Evolutionary conservation across 2,888 invertebrate species (phyloP), one percentile per base, ranked within the genome.

Genomic region (Drosophila robusta): DNA sequence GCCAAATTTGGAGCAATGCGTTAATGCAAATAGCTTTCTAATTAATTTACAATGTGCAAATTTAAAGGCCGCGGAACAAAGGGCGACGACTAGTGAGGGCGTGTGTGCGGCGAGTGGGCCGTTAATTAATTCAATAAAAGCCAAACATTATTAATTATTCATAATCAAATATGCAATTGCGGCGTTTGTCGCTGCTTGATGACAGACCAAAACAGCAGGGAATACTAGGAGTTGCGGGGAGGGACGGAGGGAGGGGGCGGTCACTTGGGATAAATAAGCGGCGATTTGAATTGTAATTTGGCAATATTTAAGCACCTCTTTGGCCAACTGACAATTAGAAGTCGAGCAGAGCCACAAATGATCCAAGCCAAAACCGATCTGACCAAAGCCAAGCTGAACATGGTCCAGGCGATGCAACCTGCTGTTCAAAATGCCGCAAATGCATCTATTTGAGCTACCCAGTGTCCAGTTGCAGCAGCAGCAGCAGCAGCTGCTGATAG

Each of bases 121-220:
- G 66, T 66, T 86, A 86, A 86, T 86, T 87, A 88, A 86, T 86
- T 86, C 89, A 86, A 84, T 87, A 81, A 79, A 75, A 71, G 81
- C 84, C 85, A 87, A 88, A 80, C 85, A 88, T 74, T 81, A 88
- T 86, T 81, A 86, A 86, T 88, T 86, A 86, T 86, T 87, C 87
- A 86, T 84, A 86, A 87, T 86, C 79, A 81, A 88, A 87, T 81
- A 78, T 77, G 75, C 85, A 87, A 89, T 84, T 86, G 86, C 70
- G 75, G 71, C 70, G 69, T 50, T 78, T 73, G 75, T 66, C 63
- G 52, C 41, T 44, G 65, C 52, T 46, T 49, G 78, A 63, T 70
- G 87, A 80, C 73, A 68, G 65, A 24, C 57, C 16, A 41, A 39
- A 45, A 34, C 39, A 55, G 32, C 16, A 3, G 24, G 38, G 12